Base-by-base conservation (phyloP, 1,140 invertebrate species). In the Heliothis virescens region DNA sequence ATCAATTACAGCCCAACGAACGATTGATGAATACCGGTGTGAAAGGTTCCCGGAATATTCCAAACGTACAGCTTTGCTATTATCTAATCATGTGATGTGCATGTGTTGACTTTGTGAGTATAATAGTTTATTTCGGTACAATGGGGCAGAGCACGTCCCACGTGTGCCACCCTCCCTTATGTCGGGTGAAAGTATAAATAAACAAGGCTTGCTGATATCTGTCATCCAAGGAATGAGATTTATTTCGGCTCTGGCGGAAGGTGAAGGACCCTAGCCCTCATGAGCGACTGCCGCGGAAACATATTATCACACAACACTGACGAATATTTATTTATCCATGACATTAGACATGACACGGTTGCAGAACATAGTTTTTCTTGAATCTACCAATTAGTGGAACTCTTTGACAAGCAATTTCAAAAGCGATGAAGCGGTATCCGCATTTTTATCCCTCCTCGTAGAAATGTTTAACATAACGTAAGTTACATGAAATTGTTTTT, bases 161-260 rank as follows among this genome's bases (percentile, higher is more conserved):
- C 89, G 90, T 92, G 90, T 90, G 85, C 85, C 83, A 87, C 91
- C 89, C 91, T 90, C 85, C 82, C 57, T 80, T 55, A 87, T 81
- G 63, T 84, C 79, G 79, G 88, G 90, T 90, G 87, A 93, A 92
- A 91, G 87, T 94, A 94, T 91, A 94, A 93, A 94, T 94, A 94
- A 93, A 94, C 91, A 93, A 90, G 90, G 86, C 90, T 93, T 94
- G 90, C 93, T 93, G 93, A 92, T 94, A 93, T 94, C 91, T 94
- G 93, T 94, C 93, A 94, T 94, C 92, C 91, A 79, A 92, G 67
- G 92, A 90, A 90, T 94, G 92, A 93, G 92, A 94, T 94, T 94
- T 93, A 94, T 94, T 94, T 94, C 91, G 85, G 87, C 89, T 88
- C 85, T 87, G 82, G 85, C 91, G 88, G 90, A 94, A 93, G 92